phyloP scores from a whole-genome alignment of 2,797 vertebrate genomes.

The Caiman crocodilus region DNA sequence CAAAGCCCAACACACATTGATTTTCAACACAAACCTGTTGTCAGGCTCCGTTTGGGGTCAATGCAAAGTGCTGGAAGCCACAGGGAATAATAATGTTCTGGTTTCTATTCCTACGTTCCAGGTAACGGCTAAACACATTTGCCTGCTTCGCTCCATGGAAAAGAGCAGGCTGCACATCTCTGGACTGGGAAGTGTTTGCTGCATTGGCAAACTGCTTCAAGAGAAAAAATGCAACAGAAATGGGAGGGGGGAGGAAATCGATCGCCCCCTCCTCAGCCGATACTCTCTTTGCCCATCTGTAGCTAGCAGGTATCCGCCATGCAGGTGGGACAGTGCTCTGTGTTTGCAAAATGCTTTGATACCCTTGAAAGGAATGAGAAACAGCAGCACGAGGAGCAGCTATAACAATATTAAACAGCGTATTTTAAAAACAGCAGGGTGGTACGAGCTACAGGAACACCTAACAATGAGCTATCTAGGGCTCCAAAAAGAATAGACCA shows the following conservation, averaged over 20 bases:
- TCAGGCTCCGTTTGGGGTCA: no score
- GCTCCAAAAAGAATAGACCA: neutral
- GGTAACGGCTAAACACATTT: no score
- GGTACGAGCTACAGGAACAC: neutral
- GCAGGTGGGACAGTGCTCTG: accelerated
- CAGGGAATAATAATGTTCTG: accelerated
- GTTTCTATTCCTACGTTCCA: neutral
- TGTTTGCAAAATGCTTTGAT: neutral
- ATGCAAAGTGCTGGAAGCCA: neutral
- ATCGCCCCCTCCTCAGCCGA: neutral
- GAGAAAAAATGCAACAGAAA: accelerated
- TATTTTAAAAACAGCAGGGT: accelerated
- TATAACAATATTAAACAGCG: neutral
- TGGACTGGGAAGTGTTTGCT: no score
- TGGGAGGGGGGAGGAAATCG: neutral
- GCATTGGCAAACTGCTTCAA: no score
- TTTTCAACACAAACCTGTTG: no score
- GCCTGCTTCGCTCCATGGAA: no score
- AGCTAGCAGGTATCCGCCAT: accelerated
- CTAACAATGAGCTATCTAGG: accelerated
- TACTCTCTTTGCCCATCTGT: accelerated
- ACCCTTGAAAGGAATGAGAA: neutral
- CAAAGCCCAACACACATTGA: no score
- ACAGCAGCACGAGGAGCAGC: neutral
- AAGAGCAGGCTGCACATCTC: no score